phyloP scores from a whole-genome alignment of 1,140 invertebrate species.

The Charaxes varanes region DNA sequence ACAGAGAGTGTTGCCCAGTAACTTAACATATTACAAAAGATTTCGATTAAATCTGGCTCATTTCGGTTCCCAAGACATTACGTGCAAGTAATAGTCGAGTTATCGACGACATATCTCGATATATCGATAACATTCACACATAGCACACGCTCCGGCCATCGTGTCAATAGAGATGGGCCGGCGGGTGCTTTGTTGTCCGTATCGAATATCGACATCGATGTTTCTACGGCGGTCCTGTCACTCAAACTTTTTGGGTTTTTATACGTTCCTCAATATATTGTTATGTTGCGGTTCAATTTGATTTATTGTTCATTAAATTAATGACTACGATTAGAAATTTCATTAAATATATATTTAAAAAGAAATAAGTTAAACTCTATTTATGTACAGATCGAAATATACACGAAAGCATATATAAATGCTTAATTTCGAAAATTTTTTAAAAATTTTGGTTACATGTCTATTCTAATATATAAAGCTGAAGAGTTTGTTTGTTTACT shows the following conservation, averaged over 20 bases:
- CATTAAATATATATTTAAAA: too few species aligned
- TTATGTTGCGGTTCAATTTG: conserved; percentile 24
- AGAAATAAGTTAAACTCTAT: too few species aligned
- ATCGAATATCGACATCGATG: conserved; percentile 63
- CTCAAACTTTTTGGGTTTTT: conserved; percentile 65
- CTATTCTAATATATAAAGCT: too few species aligned
- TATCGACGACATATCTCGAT: conserved; percentile 63
- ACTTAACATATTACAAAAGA: conserved; percentile 29
- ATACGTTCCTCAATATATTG: conserved; percentile 47
- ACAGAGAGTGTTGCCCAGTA: conserved; percentile 19
- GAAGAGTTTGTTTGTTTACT: too few species aligned
- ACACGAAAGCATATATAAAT: too few species aligned
- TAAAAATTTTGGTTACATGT: too few species aligned
- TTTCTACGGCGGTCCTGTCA: conserved; percentile 68
- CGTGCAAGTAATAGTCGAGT: conserved; percentile 57
- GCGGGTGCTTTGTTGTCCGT: conserved; percentile 60
- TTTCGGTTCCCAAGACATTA: conserved; percentile 47
- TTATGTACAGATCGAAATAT: too few species aligned
- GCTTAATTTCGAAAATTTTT: too few species aligned
- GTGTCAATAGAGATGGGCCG: conserved; percentile 60
- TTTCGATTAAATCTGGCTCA: conserved; percentile 41
- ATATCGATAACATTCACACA: conserved; percentile 69
- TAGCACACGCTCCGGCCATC: conserved; percentile 63
- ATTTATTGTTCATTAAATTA: background rate
- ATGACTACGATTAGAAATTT: too few species aligned